Percentiles rank a stretch among this genome's conserved stretches.
Conservation (phyloP, 2,113 vertebrate species). For the Delphinapterus leucas region DNA sequence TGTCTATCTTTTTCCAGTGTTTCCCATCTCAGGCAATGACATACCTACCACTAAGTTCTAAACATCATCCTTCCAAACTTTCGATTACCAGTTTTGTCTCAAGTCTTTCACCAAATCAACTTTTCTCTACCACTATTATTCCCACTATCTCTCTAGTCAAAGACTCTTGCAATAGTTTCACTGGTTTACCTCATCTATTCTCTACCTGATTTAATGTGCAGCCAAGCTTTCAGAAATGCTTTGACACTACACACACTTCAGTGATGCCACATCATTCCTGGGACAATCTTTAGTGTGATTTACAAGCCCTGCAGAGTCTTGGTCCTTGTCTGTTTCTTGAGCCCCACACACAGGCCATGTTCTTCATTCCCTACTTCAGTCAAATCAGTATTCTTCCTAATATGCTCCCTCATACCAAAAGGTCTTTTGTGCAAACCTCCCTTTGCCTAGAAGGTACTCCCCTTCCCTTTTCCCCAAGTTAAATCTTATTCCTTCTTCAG, state of each 20-base stretch:
- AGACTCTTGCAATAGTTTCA: background rate
- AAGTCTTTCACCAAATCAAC: background rate
- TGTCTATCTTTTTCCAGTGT: background rate
- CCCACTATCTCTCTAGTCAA: too few relatives aligned
- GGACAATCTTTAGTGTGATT: background rate
- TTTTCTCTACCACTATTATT: background rate
- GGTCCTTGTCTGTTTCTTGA: background rate
- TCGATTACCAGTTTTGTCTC: background rate
- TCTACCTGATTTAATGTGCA: background rate
- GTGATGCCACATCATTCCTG: background rate
- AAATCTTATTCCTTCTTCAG: background rate
- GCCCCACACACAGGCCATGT: rapidly evolving
- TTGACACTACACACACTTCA: background rate
- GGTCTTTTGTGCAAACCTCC: background rate
- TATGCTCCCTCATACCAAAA: background rate
- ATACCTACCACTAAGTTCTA: background rate
- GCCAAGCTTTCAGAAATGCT: background rate
- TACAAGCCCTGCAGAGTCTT: background rate
- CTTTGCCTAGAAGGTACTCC: background rate
- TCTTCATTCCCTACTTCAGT: background rate
- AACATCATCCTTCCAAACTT: background rate
- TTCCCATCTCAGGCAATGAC: background rate
- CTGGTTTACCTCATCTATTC: background rate
- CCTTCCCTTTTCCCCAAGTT: background rate
- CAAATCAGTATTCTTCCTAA: background rate